These are phyloP conservation scores for Nyctibius grandis DNA, from an alignment of 2,797 vertebrate genomes.

Conservation along the genomic window DNA sequence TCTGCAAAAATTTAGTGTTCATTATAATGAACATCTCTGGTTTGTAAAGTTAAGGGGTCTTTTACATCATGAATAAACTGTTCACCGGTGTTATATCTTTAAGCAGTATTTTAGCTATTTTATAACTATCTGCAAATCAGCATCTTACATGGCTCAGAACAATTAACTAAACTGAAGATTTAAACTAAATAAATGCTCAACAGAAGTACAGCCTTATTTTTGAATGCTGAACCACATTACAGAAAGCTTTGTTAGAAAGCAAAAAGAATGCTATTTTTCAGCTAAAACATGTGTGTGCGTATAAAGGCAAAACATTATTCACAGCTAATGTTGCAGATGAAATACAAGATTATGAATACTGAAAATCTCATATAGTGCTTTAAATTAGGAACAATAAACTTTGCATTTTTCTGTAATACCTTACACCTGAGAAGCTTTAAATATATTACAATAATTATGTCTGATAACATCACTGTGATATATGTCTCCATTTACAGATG, in stretches of 20 bases:
- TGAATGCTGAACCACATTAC: background rate
- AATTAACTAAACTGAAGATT: background rate
- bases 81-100: background rate
- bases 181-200: background rate
- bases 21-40: background rate
- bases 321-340: background rate
- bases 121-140: background rate
- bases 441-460: background rate
- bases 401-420: background rate
- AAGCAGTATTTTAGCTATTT: background rate
- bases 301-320: constrained; percentile 1
- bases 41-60: background rate
- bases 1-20: background rate
- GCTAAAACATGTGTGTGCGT: background rate
- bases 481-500: background rate
- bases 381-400: background rate
- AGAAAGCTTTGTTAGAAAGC: constrained; percentile 36
- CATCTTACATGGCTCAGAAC: background rate
- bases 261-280: constrained; percentile 10
- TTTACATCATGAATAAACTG: background rate
- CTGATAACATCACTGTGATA: background rate
- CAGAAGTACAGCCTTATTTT: constrained; percentile 1
- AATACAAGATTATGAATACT: background rate
- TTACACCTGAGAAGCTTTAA: background rate
- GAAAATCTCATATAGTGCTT: background rate